Evolutionary conservation across 2,797 vertebrate species (phyloP), one percentile per base, ranked within the genome.

Genomic region (Pipistrellus pygmaeus): DNA sequence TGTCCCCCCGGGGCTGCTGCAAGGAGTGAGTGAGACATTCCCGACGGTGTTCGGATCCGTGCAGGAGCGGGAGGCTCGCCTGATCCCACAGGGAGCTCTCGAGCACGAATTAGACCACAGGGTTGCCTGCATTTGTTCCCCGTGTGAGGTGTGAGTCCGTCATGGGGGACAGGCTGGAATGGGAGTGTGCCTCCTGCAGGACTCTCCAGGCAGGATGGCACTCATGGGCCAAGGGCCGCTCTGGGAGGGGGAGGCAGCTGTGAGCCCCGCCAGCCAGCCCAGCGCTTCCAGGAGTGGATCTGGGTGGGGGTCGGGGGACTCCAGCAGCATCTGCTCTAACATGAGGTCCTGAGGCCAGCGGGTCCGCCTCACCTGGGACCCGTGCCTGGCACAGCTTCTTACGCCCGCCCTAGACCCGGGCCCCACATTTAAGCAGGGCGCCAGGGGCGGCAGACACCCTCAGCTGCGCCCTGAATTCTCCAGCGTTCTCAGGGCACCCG

Each of bases 401-500:
- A 20, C 9, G 12, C 27, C 27, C 15, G 32, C 18, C 71, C n/a
- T 23, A 25, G 13, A 8, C 55, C 20, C 18, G 27, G 25, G 30
- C 1, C 15, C 44, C 25, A 11, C 35, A 25, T 10, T 66, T 41
- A 30, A n/a, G 25, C 55, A 21, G 10, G 27, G 35, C 25, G 1
- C n/a, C n/a, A n/a, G 25, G 35, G 17, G 25, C 13, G 0, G 25
- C 7, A 2, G 0, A 1, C 75, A 30, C 14, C 48, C 51, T 68
- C 27, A 0, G 14, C 3, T 0, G 78, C 55, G 30, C 23, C 41
- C 27, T 10, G 1, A 5, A 30, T 32, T 62, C 53, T 11, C 32
- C 2, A 0, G 7, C 12, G 41, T n/a, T 41, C 46, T n/a, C 6
- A 38, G 80, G 62, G 46, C 5, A 8, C 21, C 20, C 0, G 1